Evolutionary conservation across 2,113 vertebrate genomes (phyloP), one percentile per base, ranked within the genome.

Genomic region (Acanthochromis polyacanthus): DNA sequence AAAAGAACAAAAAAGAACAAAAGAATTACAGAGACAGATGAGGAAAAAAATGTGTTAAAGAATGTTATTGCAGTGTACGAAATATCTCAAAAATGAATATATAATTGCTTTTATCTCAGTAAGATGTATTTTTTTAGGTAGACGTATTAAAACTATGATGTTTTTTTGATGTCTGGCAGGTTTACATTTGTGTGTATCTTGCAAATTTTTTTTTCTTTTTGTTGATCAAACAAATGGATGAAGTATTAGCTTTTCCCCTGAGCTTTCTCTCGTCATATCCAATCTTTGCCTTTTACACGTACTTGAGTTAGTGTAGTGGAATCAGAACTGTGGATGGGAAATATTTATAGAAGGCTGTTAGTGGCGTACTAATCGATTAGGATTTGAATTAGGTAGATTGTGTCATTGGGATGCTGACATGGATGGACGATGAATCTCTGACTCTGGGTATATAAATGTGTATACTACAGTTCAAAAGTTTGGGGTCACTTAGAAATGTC

Each of bases 11-110:
- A 86, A 74, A 75, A 82, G 64, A 82, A 85, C 30, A 85, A 81
- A 75, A 85, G 38, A 88, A 86, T 77, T 71, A 87, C 86, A 89
- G 80, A 83, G 82, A 87, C 81, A 56, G 83, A 91, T 81, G 86
- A 88, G 86, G 75, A 80, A 82, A 87, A 6, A 36, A 86, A 88
- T 75, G 82, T 90, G 81, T 91, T 92, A 58, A 92, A 92, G 89
- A 93, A 93, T 94, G 91, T 95, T 94, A 92, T 95, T 95, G 95
- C 93, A 93, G 95, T 95, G 95, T 95, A 94, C 91, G 92, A 95
- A 94, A 94, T 94, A 94, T 93, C 92, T 93, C 89, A 89, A 91
- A 91, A 92, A 92, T 83, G 69, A 91, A 91, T 94, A 94, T 89
- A 91, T 92, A 92, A 88, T 93, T 92, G 91, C 93, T 94, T 95